These are phyloP conservation scores for Peromyscus eremicus DNA, from an alignment of 2,797 vertebrate genomes.

Conservation along the genomic window DNA sequence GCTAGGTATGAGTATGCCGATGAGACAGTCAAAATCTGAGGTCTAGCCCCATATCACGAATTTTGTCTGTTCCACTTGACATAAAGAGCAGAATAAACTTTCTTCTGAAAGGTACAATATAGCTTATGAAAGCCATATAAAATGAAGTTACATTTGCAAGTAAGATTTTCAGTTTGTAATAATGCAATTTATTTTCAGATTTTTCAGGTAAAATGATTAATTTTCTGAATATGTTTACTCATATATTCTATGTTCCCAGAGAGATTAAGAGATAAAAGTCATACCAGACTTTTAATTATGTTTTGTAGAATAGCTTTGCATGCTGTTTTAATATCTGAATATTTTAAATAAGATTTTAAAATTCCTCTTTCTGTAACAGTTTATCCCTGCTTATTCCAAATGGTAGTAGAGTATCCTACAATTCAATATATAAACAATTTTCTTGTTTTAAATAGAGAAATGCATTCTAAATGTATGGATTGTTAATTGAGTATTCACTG, in stretches of 20 bases:
- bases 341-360: background rate
- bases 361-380: conserved; percentile 1
- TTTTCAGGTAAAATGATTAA: conserved; percentile 29
- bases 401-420: background rate
- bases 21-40: background rate
- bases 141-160: conserved; percentile 4
- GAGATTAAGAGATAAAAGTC: background rate
- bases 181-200: background rate
- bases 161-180: background rate
- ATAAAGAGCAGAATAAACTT: background rate
- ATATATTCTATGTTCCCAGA: background rate
- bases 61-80: conserved; percentile 34
- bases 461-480: background rate
- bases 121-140: conserved; percentile 12
- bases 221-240: conserved; percentile 41
- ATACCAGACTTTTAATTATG: background rate
- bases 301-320: background rate
- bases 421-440: background rate
- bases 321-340: conserved; percentile 14
- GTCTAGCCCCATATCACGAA: background rate
- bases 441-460: background rate
- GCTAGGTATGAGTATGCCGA: background rate
- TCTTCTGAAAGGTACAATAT: background rate
- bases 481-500: conserved; percentile 3
- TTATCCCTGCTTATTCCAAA: background rate